Conservation (phyloP, 2,888 invertebrate genomes). For the Drosophila anomalata region DNA sequence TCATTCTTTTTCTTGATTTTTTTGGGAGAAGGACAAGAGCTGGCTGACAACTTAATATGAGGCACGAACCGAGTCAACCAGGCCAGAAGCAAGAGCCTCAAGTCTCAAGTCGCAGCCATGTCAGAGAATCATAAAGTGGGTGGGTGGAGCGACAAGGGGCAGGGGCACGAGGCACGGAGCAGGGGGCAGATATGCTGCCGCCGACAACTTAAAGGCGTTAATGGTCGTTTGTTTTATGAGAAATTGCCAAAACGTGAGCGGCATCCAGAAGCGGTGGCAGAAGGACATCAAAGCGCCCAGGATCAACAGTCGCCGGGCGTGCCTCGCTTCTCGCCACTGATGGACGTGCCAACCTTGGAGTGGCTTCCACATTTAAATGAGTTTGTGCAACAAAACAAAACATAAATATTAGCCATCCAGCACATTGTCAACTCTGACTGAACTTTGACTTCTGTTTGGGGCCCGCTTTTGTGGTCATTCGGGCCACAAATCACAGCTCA, state of each 20-base stretch:
- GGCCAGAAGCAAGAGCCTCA: slow-evolving; percentile 16
- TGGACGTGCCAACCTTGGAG: slow-evolving; percentile 39
- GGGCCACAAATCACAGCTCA: slow-evolving; percentile 24
- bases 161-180: not conserved
- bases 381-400: slow-evolving; percentile 16
- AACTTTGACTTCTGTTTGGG: slow-evolving; percentile 11
- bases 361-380: slow-evolving; percentile 42
- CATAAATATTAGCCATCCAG: slow-evolving; percentile 27
- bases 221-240: slow-evolving; percentile 84
- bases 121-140: slow-evolving; percentile 20
- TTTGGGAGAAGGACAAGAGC: not conserved
- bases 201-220: slow-evolving; percentile 81
- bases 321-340: slow-evolving; percentile 27
- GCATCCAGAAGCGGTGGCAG: slow-evolving; percentile 61
- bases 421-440: slow-evolving; percentile 21
- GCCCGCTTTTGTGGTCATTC: not conserved
- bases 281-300: slow-evolving; percentile 76
- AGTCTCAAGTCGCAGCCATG: slow-evolving; percentile 30
- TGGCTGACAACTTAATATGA: slow-evolving; percentile 75
- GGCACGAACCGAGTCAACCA: slow-evolving; percentile 71
- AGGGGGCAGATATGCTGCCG: slow-evolving; percentile 60
- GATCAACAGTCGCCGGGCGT: slow-evolving; percentile 80
- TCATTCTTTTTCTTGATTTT: not conserved
- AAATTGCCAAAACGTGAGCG: slow-evolving; percentile 83
- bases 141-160: not conserved